Percentiles rank a stretch among this genome's conserved stretches.
Evolutionary conservation across 1,140 invertebrate genomes (phyloP).

Genomic region (Apis florea): DNA sequence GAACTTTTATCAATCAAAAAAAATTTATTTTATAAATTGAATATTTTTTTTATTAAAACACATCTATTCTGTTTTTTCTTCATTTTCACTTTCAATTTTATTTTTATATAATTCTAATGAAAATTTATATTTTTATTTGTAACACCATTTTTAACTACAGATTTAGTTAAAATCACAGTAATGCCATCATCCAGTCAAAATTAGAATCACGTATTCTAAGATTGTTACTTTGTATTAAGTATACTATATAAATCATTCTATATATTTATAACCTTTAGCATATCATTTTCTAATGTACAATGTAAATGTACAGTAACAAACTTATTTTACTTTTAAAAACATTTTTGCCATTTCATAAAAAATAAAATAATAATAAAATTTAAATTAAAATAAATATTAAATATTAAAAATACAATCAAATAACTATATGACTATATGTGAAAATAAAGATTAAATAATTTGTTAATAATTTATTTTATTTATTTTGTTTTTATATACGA

Average conservation of each 20-base stretch:
- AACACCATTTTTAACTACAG: not conserved
- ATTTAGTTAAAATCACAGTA: not conserved
- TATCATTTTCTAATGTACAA: not conserved
- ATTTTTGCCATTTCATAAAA: not conserved
- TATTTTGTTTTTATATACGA: not conserved
- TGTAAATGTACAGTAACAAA: not conserved
- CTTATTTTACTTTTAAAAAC: not conserved
- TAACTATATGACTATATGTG: not conserved
- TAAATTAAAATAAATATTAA: not conserved
- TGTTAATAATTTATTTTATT: not conserved
- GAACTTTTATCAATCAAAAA: not conserved
- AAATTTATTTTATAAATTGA: not conserved
- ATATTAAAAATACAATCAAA: not conserved
- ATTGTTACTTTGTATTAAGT: not conserved
- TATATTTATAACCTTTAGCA: not conserved
- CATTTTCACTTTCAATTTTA: slow-evolving; percentile 38
- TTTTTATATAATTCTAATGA: not conserved
- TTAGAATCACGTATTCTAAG: not conserved
- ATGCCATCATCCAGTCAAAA: slow-evolving; percentile 18
- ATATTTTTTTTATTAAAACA: not conserved
- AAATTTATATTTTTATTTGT: too few species aligned
- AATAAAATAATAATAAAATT: not conserved
- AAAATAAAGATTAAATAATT: not conserved
- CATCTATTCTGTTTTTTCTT: not conserved
- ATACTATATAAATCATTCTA: not conserved